A percentile compares a stretch with the other conserved stretches of the same genome.
Conservation (phyloP, 2,888 invertebrate genomes). For the Leptopilina myrica region DNA sequence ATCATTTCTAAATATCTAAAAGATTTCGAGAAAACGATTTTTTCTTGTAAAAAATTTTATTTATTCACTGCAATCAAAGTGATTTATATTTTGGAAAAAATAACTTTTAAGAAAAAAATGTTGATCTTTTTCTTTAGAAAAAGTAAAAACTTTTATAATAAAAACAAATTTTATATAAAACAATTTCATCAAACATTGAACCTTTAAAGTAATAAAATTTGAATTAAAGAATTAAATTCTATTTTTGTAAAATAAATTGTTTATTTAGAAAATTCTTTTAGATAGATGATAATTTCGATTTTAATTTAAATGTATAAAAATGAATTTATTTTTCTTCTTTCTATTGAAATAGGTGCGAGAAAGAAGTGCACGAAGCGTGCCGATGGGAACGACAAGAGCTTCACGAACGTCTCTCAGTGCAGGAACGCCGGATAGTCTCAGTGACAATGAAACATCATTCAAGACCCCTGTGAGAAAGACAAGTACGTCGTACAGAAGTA, state of each 20-base stretch:
- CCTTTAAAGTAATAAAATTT: not conserved
- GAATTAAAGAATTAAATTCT: not conserved
- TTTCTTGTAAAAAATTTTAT: too few species aligned
- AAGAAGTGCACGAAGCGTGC: conserved; percentile 92
- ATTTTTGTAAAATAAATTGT: too few species aligned
- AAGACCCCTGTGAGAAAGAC: conserved; percentile 85
- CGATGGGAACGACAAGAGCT: conserved; percentile 87
- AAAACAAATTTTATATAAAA: too few species aligned
- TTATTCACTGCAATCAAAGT: too few species aligned
- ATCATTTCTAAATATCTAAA: conserved; percentile 5
- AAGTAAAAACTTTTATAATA: too few species aligned
- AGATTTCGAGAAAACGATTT: too few species aligned
- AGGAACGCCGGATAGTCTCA: conserved; percentile 92
- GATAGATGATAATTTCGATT: not conserved
- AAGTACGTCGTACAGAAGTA: conserved; percentile 81
- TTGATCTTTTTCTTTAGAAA: too few species aligned
- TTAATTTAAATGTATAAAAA: not conserved
- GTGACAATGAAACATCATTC: conserved; percentile 90
- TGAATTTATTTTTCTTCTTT: conserved; percentile 1
- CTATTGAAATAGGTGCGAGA: conserved; percentile 88
- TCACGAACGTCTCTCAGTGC: conserved; percentile 89
- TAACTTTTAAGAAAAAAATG: too few species aligned
- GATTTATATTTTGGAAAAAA: too few species aligned
- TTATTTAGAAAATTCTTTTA: too few species aligned
- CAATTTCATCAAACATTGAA: too few species aligned